Evolutionary conservation across 2,888 invertebrate species (phyloP).

Genomic region (Tricholauxania praeusta): DNA sequence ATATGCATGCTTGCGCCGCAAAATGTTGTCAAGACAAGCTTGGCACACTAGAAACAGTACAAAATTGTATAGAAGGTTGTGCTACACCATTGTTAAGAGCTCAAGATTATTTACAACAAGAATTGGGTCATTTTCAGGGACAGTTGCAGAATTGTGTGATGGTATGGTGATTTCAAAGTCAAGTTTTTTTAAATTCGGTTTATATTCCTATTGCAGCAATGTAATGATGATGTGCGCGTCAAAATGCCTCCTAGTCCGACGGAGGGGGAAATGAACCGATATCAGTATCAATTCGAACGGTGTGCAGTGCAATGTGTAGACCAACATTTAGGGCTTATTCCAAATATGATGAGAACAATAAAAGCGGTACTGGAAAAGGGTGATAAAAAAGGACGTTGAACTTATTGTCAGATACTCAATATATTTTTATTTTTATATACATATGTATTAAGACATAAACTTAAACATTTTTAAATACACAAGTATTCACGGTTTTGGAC

Average conservation of each 20-base stretch:
- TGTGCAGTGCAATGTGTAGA: constrained; percentile 60
- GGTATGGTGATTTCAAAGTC: constrained; percentile 46
- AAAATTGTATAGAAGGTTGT: constrained; percentile 61
- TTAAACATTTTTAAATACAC: no score
- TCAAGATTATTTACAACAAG: constrained; percentile 60
- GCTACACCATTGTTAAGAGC: constrained; percentile 57
- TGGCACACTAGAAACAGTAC: constrained; percentile 57
- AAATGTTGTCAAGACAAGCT: constrained; percentile 56
- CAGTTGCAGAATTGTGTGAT: constrained; percentile 57
- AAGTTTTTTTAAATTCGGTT: background rate
- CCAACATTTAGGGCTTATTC: constrained; percentile 57
- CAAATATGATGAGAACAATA: constrained; percentile 57
- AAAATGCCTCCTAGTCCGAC: constrained; percentile 51
- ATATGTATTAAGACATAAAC: no score
- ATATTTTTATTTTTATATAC: no score
- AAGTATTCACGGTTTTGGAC: no score
- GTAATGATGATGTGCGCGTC: constrained; percentile 53
- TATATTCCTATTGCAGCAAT: constrained; percentile 50
- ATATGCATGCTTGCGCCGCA: constrained; percentile 60
- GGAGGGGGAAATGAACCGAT: constrained; percentile 53
- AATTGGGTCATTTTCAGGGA: constrained; percentile 58
- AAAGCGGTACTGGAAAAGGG: constrained; percentile 57
- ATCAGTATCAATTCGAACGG: constrained; percentile 56
- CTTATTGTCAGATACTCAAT: no score
- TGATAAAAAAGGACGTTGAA: constrained; percentile 23